Percentiles rank a stretch among this genome's conserved stretches.
phyloP scores from a whole-genome alignment of 2,888 invertebrate genomes.

The Druceiella hillmani region DNA sequence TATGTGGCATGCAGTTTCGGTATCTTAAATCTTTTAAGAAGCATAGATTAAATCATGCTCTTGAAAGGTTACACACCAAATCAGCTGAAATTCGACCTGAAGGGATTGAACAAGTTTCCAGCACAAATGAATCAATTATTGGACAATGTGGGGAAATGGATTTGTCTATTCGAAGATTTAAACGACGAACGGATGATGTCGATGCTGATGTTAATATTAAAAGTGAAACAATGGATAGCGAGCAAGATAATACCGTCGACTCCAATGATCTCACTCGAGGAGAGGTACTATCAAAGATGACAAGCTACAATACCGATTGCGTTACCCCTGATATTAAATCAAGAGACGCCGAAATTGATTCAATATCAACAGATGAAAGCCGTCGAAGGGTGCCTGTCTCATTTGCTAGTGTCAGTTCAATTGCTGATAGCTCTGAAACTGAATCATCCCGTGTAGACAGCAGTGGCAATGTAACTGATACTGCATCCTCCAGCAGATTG shows the following conservation, averaged over 20 bases:
- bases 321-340: slow-evolving; percentile 39
- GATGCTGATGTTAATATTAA: slow-evolving; percentile 39
- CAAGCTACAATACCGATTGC: slow-evolving; percentile 46
- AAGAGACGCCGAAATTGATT: slow-evolving; percentile 29
- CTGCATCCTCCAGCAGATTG: slow-evolving; percentile 51
- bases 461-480: slow-evolving; percentile 49
- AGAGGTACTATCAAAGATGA: slow-evolving; percentile 43
- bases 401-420: slow-evolving; percentile 49
- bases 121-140: slow-evolving; percentile 62
- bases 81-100: slow-evolving; percentile 35
- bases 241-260: slow-evolving; percentile 71
- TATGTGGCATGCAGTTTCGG: slow-evolving; percentile 88
- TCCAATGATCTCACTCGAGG: no score
- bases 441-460: slow-evolving; percentile 42
- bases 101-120: slow-evolving; percentile 63
- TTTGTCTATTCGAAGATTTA: slow-evolving; percentile 48
- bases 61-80: slow-evolving; percentile 76
- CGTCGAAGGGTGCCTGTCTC: slow-evolving; percentile 38
- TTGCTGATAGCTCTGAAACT: slow-evolving; percentile 49
- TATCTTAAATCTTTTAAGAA: slow-evolving; percentile 88
- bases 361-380: slow-evolving; percentile 32
- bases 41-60: slow-evolving; percentile 79
- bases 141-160: slow-evolving; percentile 54
- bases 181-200: slow-evolving; percentile 36
- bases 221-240: slow-evolving; percentile 38